Conservation (phyloP, 1,140 invertebrate genomes). For the Mizuhopecten yessoensis region DNA sequence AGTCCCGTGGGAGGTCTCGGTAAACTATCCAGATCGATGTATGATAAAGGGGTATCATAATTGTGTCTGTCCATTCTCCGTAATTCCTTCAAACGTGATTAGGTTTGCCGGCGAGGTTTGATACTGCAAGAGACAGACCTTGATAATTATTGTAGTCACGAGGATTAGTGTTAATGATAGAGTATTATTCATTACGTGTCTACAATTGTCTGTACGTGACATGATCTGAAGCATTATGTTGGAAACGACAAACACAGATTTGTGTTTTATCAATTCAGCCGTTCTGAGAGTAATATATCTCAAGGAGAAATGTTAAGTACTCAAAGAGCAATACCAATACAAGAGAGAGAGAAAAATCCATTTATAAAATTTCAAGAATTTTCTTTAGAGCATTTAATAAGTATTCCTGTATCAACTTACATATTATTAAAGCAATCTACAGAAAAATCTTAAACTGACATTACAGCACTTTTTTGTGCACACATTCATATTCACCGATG, state of each 20-base stretch:
- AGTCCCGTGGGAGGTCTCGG: not conserved
- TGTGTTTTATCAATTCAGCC: not conserved
- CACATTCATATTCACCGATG: no score
- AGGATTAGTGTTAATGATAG: not conserved
- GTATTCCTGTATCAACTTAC: no score
- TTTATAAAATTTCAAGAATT: no score
- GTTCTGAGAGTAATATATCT: no score
- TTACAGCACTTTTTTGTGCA: no score
- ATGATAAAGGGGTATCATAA: not conserved
- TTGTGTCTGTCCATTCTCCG: slow-evolving; percentile 29
- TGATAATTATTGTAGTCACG: not conserved
- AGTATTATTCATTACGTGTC: not conserved
- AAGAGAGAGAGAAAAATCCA: no score
- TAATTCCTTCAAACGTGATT: slow-evolving; percentile 20
- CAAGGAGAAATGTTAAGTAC: no score
- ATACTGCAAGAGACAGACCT: not conserved
- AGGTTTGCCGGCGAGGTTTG: not conserved
- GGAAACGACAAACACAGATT: not conserved
- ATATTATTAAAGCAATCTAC: no score
- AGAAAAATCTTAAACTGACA: no score
- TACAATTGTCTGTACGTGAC: not conserved
- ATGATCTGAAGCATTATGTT: not conserved
- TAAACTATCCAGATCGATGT: not conserved
- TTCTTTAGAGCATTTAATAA: no score
- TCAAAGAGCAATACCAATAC: no score